A percentile compares a stretch with the other conserved stretches of the same genome.
These are phyloP conservation scores for Seladonia tumulorum DNA, from an alignment of 2,888 invertebrate species.

Conservation along the genomic window DNA sequence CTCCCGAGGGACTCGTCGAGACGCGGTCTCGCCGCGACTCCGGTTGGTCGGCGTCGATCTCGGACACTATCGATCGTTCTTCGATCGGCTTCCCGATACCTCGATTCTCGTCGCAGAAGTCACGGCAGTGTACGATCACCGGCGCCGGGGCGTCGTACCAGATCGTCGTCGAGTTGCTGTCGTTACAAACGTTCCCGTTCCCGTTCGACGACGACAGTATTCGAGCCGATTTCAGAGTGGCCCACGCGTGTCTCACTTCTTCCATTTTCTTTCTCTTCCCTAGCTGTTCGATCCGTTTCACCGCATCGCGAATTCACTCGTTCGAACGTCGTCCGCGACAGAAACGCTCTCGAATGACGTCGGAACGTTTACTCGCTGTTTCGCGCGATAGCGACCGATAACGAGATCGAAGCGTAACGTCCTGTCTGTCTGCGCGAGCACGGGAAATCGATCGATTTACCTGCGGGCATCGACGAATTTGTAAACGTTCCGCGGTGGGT, in stretches of 20 bases:
- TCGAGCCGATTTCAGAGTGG: conserved; percentile 71
- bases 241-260: conserved; percentile 77
- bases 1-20: conserved; percentile 42
- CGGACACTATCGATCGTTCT: neutral
- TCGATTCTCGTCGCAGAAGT: conserved; percentile 50
- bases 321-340: neutral
- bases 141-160: conserved; percentile 80
- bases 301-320: neutral
- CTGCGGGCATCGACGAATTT: neutral
- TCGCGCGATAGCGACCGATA: neutral
- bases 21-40: neutral
- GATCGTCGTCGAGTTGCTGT: conserved; percentile 66
- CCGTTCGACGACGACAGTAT: conserved; percentile 44
- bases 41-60: neutral
- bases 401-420: neutral
- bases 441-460: neutral
- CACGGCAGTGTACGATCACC: conserved; percentile 77
- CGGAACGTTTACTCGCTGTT: neutral
- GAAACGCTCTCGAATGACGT: neutral
- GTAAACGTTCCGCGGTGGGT: neutral
- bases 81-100: neutral
- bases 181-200: neutral
- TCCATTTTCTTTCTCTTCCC: conserved; percentile 71
- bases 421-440: neutral
- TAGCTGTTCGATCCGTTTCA: neutral